phyloP scores from a whole-genome alignment of 1,140 invertebrate species.

The Frieseomelitta varia region DNA sequence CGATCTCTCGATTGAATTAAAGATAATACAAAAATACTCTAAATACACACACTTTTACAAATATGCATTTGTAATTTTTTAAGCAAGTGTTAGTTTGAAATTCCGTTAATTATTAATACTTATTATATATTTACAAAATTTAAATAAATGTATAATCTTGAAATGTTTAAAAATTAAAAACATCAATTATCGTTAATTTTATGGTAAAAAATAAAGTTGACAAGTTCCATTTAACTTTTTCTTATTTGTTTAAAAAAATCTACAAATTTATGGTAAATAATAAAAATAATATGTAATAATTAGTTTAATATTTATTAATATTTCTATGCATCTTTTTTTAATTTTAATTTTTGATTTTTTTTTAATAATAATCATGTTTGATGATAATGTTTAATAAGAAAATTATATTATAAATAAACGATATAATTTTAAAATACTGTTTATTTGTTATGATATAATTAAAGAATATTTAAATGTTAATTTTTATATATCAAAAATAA shows the following conservation, averaged over 20 bases:
- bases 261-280: background rate
- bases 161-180: background rate
- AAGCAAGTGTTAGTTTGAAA: background rate
- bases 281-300: background rate
- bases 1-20: background rate
- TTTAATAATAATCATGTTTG: background rate
- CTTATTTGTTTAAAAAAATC: background rate
- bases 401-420: slow-evolving; percentile 17
- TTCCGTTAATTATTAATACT: background rate
- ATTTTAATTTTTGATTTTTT: background rate
- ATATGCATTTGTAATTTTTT: background rate
- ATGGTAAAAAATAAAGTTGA: background rate
- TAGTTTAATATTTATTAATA: background rate
- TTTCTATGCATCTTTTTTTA: background rate
- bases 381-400: background rate
- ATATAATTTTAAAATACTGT: slow-evolving; percentile 7
- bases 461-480: background rate
- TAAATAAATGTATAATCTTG: slow-evolving; percentile 3
- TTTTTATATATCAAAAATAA: slow-evolving; percentile 4
- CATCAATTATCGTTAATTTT: background rate
- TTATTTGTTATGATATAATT: slow-evolving; percentile 12
- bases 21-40: background rate
- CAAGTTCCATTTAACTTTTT: background rate
- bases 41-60: too few relatives aligned
- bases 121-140: slow-evolving; percentile 30